Evolutionary conservation across 2,888 invertebrate genomes (phyloP).

Genomic region (Ceraclea dissimilis): DNA sequence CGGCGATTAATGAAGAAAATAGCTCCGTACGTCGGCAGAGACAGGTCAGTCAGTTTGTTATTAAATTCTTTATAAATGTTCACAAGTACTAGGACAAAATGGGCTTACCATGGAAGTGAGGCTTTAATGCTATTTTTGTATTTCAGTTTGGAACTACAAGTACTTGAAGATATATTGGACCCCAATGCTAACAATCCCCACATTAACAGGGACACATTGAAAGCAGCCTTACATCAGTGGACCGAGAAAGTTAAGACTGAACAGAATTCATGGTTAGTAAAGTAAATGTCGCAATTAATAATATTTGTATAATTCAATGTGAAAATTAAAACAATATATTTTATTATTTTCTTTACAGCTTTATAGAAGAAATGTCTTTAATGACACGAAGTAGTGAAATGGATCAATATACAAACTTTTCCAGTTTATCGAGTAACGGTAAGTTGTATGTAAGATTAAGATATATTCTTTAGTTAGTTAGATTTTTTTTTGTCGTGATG

Average conservation of each 20-base stretch:
- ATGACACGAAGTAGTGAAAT: conserved; percentile 1
- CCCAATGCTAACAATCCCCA: conserved; percentile 7
- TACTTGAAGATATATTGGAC: conserved; percentile 13
- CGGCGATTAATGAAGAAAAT: conserved; percentile 13
- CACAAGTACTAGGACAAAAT: neutral
- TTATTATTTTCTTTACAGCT: conserved; percentile 8
- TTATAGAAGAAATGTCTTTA: conserved; percentile 10
- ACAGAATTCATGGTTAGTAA: conserved; percentile 10
- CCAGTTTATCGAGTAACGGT: conserved; percentile 15
- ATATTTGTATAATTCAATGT: neutral
- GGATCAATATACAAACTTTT: conserved; percentile 12
- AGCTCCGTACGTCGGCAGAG: conserved; percentile 13
- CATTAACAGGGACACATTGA: conserved; percentile 8
- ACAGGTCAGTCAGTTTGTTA: conserved; percentile 8
- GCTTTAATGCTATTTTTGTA: neutral
- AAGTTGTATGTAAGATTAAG: no score
- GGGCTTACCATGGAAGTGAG: neutral
- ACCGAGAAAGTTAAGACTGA: conserved; percentile 8
- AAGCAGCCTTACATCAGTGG: conserved; percentile 12
- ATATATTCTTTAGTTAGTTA: no score
- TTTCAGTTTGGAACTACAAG: conserved; percentile 12
- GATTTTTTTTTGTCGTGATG: no score
- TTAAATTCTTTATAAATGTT: neutral
- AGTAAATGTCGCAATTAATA: neutral
- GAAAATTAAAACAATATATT: neutral